A percentile compares a stretch with the other conserved stretches of the same genome.
Conservation (phyloP, 2,888 invertebrate species). For the Ischnus inquisitorius region DNA sequence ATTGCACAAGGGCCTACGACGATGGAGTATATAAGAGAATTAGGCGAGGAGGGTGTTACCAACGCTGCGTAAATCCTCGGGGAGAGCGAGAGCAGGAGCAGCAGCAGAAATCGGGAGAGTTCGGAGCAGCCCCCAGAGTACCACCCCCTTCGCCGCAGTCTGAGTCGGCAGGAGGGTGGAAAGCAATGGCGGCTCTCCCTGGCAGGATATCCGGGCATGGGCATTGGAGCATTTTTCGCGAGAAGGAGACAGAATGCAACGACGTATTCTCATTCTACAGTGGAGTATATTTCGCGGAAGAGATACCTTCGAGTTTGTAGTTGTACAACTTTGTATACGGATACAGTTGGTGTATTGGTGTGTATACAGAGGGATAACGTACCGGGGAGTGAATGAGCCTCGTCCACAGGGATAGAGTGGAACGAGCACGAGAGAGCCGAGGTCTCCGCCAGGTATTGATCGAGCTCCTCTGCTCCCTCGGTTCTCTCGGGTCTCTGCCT, state of each 20-base stretch:
- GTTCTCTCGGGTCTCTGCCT: conserved; percentile 72
- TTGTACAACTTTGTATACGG: conserved; percentile 22
- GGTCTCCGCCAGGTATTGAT: conserved; percentile 83
- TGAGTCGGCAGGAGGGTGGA: conserved; percentile 42
- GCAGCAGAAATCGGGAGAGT: conserved; percentile 39
- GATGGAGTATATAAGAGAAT: not conserved
- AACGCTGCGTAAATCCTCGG: conserved; percentile 33
- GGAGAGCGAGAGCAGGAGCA: conserved; percentile 20
- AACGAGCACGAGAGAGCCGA: conserved; percentile 71
- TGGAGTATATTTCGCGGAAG: conserved; percentile 73
- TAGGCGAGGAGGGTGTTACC: conserved; percentile 12
- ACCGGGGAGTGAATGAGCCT: conserved; percentile 64
- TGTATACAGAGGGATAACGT: conserved; percentile 49
- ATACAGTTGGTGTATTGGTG: not conserved
- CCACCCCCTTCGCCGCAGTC: conserved; percentile 34
- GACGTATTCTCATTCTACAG: conserved; percentile 42
- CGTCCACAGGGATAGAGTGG: conserved; percentile 56
- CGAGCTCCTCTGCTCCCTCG: conserved; percentile 75
- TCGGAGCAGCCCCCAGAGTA: conserved; percentile 26
- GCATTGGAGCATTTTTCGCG: conserved; percentile 77
- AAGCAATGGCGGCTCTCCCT: conserved; percentile 63
- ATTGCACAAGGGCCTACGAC: not conserved
- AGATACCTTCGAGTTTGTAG: conserved; percentile 62
- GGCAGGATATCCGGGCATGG: conserved; percentile 54
- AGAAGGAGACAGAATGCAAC: conserved; percentile 65